Percentiles rank a stretch among this genome's conserved stretches.
phyloP scores from a whole-genome alignment of 1,140 invertebrate genomes.

The Diachasma alloeum region DNA sequence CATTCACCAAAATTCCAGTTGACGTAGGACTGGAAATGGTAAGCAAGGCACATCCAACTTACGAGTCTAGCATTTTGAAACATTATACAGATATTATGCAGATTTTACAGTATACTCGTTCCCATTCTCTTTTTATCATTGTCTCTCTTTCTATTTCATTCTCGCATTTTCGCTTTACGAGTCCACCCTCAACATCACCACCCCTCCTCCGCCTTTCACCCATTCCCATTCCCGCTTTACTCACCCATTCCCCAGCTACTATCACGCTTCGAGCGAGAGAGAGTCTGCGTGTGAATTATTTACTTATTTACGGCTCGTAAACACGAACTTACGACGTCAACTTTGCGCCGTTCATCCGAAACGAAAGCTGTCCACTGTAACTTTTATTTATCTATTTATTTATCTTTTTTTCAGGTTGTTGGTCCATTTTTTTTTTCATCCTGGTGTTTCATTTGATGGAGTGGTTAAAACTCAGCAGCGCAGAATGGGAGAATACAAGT shows the following conservation, averaged over 20 bases:
- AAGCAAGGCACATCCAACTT: conserved; percentile 25
- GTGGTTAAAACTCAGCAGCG: conserved; percentile 1
- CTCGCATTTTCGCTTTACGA: conserved; percentile 10
- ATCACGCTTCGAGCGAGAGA: conserved; percentile 34
- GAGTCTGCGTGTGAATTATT: conserved; percentile 58
- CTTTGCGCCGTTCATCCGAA: conserved; percentile 21
- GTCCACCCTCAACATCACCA: conserved; percentile 5
- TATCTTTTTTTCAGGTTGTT: background rate
- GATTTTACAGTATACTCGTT: conserved; percentile 43
- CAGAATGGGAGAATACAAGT: conserved; percentile 4
- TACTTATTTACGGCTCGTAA: conserved; percentile 61
- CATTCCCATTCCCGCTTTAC: conserved; percentile 28
- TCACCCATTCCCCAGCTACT: conserved; percentile 33
- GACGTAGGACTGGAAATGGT: conserved; percentile 65
- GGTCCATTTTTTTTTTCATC: background rate
- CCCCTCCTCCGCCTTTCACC: conserved; percentile 10
- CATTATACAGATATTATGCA: conserved; percentile 64
- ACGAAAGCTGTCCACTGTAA: conserved; percentile 18
- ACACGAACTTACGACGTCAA: conserved; percentile 39
- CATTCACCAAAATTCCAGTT: conserved; percentile 78
- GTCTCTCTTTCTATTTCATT: conserved; percentile 12
- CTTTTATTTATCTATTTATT: conserved; percentile 10
- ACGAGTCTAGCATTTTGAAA: conserved; percentile 63
- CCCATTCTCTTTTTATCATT: conserved; percentile 26
- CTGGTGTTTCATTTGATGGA: conserved; percentile 4